These are phyloP conservation scores for Melinaea marsaeus DNA, from an alignment of 2,888 invertebrate genomes.

Conservation along the genomic window DNA sequence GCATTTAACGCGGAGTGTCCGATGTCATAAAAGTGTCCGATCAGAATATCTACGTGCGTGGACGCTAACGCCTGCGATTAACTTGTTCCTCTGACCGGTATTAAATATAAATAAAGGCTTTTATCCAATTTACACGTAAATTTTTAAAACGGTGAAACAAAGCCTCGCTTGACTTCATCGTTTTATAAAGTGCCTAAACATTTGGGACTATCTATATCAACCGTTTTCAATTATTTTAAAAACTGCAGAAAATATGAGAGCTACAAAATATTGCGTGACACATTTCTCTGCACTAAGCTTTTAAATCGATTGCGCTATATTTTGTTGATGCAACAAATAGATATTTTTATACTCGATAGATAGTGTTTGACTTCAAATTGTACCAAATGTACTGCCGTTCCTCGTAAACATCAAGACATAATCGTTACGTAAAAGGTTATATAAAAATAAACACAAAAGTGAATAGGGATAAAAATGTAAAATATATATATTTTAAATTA, in stretches of 20 bases:
- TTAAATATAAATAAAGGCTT: constrained; percentile 52
- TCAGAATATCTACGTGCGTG: constrained; percentile 65
- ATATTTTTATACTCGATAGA: constrained; percentile 24
- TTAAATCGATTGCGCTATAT: constrained; percentile 35
- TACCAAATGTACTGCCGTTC: constrained; percentile 9
- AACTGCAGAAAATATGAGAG: constrained; percentile 30
- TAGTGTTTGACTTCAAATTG: constrained; percentile 14
- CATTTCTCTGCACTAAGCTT: constrained; percentile 33
- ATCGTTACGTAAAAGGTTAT: too few species aligned
- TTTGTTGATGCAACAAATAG: constrained; percentile 32
- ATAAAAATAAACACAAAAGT: not conserved
- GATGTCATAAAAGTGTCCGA: constrained; percentile 77
- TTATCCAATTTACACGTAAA: constrained; percentile 30
- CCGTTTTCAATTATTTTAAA: constrained; percentile 32
- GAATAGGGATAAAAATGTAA: not conserved
- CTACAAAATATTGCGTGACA: constrained; percentile 33
- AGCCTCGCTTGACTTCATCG: constrained; percentile 15
- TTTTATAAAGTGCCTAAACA: constrained; percentile 25
- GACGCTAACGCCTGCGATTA: constrained; percentile 69
- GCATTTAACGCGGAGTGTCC: constrained; percentile 73
- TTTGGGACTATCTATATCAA: constrained; percentile 27
- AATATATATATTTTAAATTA: constrained; percentile 25
- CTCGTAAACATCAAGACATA: not conserved
- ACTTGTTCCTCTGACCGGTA: constrained; percentile 59
- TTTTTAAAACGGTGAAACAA: constrained; percentile 28